These are phyloP conservation scores for Cheumatopsyche charites DNA, from an alignment of 1,140 invertebrate species.

Conservation along the genomic window DNA sequence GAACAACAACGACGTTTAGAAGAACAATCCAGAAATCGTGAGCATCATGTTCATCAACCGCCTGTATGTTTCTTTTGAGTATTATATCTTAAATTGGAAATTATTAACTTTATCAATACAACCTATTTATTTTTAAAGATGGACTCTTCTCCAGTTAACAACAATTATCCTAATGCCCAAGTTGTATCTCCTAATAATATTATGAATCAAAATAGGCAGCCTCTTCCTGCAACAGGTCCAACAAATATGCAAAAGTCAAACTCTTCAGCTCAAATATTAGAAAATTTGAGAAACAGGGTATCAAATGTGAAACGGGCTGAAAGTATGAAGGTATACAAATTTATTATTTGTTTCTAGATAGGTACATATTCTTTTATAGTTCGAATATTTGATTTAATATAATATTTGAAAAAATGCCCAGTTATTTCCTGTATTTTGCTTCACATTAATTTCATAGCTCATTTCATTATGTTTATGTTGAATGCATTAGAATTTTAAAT, in stretches of 20 bases:
- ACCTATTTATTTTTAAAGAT: too few species aligned
- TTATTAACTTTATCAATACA: too few species aligned
- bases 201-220: neutral
- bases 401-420: too few species aligned
- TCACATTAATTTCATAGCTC: too few species aligned
- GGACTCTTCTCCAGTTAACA: neutral
- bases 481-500: too few species aligned
- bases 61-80: neutral
- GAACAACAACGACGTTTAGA: conserved; percentile 55
- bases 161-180: neutral
- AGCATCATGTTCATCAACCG: conserved; percentile 2
- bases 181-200: neutral
- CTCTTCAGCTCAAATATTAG: conserved; percentile 73
- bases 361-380: too few species aligned
- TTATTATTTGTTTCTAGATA: conserved; percentile 11
- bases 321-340: conserved; percentile 81
- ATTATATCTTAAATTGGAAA: neutral
- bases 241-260: conserved; percentile 58
- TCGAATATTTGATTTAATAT: too few species aligned
- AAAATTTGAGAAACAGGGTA: neutral
- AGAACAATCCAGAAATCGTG: conserved; percentile 24
- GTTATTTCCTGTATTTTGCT: too few species aligned
- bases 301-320: conserved; percentile 77
- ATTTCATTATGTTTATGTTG: too few species aligned
- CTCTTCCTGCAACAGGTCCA: conserved; percentile 2